Evolutionary conservation across 1,140 invertebrate genomes (phyloP).

Genomic region (Tenebrio molitor): DNA sequence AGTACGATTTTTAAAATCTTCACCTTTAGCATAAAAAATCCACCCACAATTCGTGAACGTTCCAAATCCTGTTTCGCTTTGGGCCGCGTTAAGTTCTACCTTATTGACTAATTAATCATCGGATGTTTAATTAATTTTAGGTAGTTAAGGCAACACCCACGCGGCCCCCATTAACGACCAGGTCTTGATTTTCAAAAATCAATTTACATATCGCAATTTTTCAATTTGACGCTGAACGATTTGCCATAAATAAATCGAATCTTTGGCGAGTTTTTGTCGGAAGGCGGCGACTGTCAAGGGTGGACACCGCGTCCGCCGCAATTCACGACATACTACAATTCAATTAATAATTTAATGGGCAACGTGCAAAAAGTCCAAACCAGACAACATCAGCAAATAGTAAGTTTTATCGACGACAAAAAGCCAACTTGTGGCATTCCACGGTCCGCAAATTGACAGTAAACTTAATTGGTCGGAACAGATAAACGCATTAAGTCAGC

Average conservation of each 20-base stretch:
- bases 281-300: no score
- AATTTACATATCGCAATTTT: conserved; percentile 12
- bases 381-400: background rate
- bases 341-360: no score
- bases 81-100: no score
- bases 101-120: conserved; percentile 1
- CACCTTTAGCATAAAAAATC: background rate
- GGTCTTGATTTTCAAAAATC: conserved; percentile 4
- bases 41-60: background rate
- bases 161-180: no score
- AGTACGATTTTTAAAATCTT: background rate
- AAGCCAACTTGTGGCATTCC: conserved; percentile 22
- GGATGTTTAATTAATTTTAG: background rate
- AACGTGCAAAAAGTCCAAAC: no score
- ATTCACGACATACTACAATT: no score
- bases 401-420: background rate
- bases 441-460: conserved; percentile 10
- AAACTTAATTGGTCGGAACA: conserved; percentile 32
- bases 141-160: background rate
- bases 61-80: background rate
- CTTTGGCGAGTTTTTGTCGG: no score
- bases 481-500: conserved; percentile 15
- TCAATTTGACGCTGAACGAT: background rate
- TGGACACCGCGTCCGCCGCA: no score
- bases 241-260: no score